These are phyloP conservation scores for Alexandromys fortis DNA, from an alignment of 2,113 vertebrate species.

Conservation along the genomic window DNA sequence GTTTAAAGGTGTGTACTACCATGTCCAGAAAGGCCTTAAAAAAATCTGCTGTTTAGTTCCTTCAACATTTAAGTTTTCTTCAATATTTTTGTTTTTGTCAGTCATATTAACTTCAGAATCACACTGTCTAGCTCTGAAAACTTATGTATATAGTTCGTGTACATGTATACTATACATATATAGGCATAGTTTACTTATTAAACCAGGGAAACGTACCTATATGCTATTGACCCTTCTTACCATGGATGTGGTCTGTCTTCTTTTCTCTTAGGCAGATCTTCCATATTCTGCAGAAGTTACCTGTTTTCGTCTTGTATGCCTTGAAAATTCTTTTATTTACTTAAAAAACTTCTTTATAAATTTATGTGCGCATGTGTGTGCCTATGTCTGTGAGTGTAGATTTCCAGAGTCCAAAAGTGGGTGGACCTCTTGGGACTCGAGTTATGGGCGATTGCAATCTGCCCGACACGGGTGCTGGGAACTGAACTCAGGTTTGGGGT, in stretches of 20 bases:
- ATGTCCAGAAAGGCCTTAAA: neutral
- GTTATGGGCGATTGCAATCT: neutral
- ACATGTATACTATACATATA: neutral
- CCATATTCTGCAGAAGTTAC: neutral
- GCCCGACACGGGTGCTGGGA: neutral
- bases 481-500: neutral
- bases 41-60: neutral
- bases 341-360: neutral
- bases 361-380: neutral
- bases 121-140: neutral
- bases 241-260: neutral
- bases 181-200: neutral
- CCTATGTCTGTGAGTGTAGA: neutral
- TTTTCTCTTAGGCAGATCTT: neutral
- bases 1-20: neutral
- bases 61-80: constrained; percentile 23
- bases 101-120: constrained; percentile 16
- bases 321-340: neutral
- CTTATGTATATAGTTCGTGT: neutral
- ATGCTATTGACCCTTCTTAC: neutral
- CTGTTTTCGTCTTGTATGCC: neutral
- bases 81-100: constrained; percentile 3
- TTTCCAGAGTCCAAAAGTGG: neutral
- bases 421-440: neutral
- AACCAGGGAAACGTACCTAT: neutral